Base-by-base conservation (phyloP, 2,797 vertebrate genomes). In the Phoeniculus purpureus region DNA sequence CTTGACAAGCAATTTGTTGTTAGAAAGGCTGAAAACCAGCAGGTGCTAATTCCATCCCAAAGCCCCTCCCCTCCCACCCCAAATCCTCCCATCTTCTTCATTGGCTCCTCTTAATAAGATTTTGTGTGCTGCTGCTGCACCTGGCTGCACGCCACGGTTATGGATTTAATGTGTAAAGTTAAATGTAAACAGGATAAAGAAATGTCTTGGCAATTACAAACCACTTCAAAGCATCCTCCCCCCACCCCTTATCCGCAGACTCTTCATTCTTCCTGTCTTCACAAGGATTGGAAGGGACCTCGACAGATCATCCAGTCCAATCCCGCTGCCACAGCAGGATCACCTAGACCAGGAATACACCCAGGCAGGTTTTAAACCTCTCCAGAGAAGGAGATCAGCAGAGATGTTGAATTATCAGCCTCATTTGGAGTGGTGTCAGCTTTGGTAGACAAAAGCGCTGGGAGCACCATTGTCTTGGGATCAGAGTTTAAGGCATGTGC, bases 161-260 rank as follows among this genome's bases (percentile, higher is more conserved):
- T 77, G 85, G 81, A 80, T 77, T 84, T 84, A 88, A 90, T 80
- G 65, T 86, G 61, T 26, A 82, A 95, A 93, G 92, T 81, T 74
- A 88, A 93, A 95, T 52, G 75, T 77, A 95, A 95, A 87, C 87
- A 88, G 87, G 81, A 92, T 87, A 6, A 56, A 90, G 66, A 90
- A 74, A 71, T 43, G 43, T 6, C 55, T 47, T 70, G 26, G 37
- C 32, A 85, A 93, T 94, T 92, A 81, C 27, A 58, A 67, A 89
- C 26, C 50, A 61, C 77, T 88, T 84, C 67, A 70, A 90, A 93
- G 9, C 7, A 0, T 71, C 67, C 37, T 82, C 37, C 61, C 16
- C 61, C 47, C 34, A 34, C 22, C 20, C 48, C 21, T 48, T 48
- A 22, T 48, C 21, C 79, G 61, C 51, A 85, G 40, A 27, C 32